Evolutionary conservation across 2,888 invertebrate genomes (phyloP).

Genomic region (Punctoribates punctum): DNA sequence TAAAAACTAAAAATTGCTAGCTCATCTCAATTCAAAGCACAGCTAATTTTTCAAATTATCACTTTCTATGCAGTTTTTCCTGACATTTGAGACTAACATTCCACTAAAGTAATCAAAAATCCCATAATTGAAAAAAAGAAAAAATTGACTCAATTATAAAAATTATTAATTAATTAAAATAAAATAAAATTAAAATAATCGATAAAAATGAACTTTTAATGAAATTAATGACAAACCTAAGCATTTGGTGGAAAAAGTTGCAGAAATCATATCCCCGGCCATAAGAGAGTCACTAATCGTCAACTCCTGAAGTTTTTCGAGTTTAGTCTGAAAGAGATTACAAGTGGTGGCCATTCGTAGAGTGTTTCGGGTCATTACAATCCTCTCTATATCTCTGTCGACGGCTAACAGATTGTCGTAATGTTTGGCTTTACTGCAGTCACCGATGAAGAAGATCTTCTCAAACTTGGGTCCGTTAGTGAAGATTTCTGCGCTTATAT

Average conservation of each 20-base stretch:
- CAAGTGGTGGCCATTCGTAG: conserved; percentile 39
- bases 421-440: conserved; percentile 41
- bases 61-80: no score
- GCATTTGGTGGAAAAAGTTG: conserved; percentile 40
- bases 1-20: conserved; percentile 14
- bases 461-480: conserved; percentile 41
- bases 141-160: background rate
- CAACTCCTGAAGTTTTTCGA: conserved; percentile 35
- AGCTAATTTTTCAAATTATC: no score
- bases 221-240: conserved; percentile 31
- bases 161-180: background rate
- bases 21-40: no score
- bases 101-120: no score
- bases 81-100: no score
- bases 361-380: conserved; percentile 32
- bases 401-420: conserved; percentile 41
- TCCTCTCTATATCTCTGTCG: conserved; percentile 37
- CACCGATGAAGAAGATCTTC: conserved; percentile 37
- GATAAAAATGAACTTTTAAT: no score
- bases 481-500: conserved; percentile 37
- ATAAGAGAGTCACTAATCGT: conserved; percentile 36
- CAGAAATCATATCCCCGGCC: conserved; percentile 41
- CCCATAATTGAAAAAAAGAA: no score
- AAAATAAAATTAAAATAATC: background rate
- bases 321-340: conserved; percentile 39